Conservation (phyloP, 2,888 invertebrate genomes). For the Chymomyza amoena region DNA sequence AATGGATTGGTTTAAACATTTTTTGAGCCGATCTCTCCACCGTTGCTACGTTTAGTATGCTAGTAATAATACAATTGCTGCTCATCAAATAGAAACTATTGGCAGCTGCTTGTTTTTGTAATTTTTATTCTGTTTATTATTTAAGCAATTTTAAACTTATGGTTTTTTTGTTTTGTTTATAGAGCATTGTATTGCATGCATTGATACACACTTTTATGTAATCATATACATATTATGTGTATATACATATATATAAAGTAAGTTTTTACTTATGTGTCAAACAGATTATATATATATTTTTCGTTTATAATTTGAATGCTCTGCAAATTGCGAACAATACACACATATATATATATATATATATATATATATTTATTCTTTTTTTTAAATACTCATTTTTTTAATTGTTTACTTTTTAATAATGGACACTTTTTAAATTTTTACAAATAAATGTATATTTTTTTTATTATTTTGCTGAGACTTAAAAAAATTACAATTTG, state of each 20-base stretch:
- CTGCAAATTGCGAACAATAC: no score
- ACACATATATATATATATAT: no score
- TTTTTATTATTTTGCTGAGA: constrained; percentile 20
- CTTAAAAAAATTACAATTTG: constrained; percentile 24
- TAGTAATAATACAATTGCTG: no score
- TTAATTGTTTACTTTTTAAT: constrained; percentile 35
- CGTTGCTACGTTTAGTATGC: no score
- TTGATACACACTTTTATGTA: background rate
- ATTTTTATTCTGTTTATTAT: constrained; percentile 48
- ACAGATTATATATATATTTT: constrained; percentile 28
- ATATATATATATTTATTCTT: constrained; percentile 17
- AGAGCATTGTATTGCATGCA: constrained; percentile 55
- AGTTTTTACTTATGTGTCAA: constrained; percentile 10
- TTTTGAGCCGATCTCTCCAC: no score
- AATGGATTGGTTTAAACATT: no score
- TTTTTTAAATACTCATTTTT: constrained; percentile 55
- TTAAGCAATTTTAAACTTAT: constrained; percentile 67
- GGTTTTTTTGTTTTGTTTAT: constrained; percentile 36
- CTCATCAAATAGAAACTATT: background rate
- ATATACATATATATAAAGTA: background rate
- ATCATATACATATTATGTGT: background rate
- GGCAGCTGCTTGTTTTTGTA: constrained; percentile 30
- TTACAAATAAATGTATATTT: constrained; percentile 50
- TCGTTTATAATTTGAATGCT: constrained; percentile 16
- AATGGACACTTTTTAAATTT: constrained; percentile 55